phyloP scores from a whole-genome alignment of 2,888 invertebrate species.

The Amiota communis region DNA sequence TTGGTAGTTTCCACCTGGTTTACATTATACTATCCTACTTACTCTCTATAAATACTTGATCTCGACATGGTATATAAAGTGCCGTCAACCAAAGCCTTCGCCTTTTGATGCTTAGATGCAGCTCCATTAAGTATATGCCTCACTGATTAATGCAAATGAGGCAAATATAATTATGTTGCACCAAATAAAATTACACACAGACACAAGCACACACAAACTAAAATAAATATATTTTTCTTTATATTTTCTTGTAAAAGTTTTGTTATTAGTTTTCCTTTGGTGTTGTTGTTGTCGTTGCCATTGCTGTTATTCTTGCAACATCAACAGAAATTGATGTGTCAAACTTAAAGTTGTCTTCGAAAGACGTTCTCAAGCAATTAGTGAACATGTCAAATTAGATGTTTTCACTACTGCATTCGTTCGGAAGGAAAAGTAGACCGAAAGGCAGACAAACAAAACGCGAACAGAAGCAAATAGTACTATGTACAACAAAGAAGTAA shows the following conservation, averaged over 20 bases:
- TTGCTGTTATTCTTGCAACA: neutral
- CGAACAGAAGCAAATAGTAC: neutral
- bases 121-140: too few relatives aligned
- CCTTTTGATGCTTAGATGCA: too few relatives aligned
- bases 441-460: neutral
- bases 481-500: neutral
- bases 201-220: neutral
- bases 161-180: too few relatives aligned
- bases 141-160: too few relatives aligned
- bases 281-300: neutral
- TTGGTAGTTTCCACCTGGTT: too few relatives aligned
- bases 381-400: constrained; percentile 31
- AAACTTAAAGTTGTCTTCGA: constrained; percentile 2
- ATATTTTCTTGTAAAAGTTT: neutral
- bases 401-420: constrained; percentile 7
- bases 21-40: too few relatives aligned
- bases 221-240: neutral
- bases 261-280: neutral
- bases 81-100: too few relatives aligned
- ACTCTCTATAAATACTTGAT: too few relatives aligned
- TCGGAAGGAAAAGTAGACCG: neutral
- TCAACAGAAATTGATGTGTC: constrained; percentile 19
- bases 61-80: too few relatives aligned
- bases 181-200: too few relatives aligned
- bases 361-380: constrained; percentile 22